Percentiles rank a stretch among this genome's conserved stretches.
Evolutionary conservation across 2,797 vertebrate genomes (phyloP).

Genomic region (Pantherophis vulpinus): DNA sequence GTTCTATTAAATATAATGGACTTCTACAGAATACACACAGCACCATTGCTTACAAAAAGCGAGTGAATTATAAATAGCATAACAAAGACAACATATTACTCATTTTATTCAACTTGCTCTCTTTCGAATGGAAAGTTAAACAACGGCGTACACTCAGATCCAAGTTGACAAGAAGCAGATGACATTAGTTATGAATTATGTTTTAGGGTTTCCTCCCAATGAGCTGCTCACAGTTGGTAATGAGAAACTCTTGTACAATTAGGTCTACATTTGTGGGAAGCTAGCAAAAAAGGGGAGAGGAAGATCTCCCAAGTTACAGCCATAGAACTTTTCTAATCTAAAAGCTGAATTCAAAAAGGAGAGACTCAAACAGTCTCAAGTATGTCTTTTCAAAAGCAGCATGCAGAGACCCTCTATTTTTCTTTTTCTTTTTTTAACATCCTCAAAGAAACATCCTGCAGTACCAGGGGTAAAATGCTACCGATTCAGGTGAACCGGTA

Average conservation of each 20-base stretch:
- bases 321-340: not conserved
- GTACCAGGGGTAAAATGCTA: not conserved
- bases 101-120: not conserved
- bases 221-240: not conserved
- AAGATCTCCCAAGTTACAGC: not conserved
- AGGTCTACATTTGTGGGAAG: not conserved
- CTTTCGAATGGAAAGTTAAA: not conserved
- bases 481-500: no score
- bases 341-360: not conserved
- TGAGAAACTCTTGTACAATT: slow-evolving; percentile 6
- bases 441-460: not conserved
- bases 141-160: not conserved
- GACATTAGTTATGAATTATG: not conserved
- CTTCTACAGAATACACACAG: not conserved
- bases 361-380: no score
- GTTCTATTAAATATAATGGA: not conserved
- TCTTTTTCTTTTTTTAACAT: not conserved
- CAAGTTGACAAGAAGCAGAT: not conserved
- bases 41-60: not conserved
- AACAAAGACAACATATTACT: not conserved
- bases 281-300: not conserved
- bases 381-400: not conserved
- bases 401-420: not conserved
- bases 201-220: not conserved
- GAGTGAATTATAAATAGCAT: not conserved